Conservation (phyloP, 2,113 vertebrate species). For the Aptenodytes patagonicus region DNA sequence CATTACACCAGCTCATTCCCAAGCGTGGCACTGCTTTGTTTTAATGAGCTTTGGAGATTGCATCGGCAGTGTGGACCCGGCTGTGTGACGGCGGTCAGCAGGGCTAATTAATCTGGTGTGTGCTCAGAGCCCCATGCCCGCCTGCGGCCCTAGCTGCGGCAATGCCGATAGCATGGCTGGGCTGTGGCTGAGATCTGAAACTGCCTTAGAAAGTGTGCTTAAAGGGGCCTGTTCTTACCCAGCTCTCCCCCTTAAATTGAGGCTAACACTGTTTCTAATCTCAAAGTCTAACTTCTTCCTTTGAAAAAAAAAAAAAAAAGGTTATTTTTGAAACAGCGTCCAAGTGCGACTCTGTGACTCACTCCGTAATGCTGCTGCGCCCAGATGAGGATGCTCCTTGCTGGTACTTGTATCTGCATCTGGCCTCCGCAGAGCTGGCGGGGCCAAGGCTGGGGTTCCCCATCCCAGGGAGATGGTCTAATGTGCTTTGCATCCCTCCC, state of each 20-base stretch:
- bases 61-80: not conserved
- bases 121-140: not conserved
- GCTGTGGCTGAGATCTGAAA: not conserved
- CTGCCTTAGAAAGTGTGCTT: not conserved
- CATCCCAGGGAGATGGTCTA: not conserved
- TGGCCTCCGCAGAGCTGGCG: not conserved
- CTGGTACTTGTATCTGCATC: not conserved
- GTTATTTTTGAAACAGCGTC: not conserved
- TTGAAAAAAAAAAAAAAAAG: not conserved
- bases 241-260: not conserved
- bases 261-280: not conserved
- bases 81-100: not conserved
- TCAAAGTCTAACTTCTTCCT: not conserved
- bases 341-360: not conserved
- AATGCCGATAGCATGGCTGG: not conserved
- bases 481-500: not conserved
- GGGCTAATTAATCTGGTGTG: constrained; percentile 26
- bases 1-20: not conserved
- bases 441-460: not conserved
- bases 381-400: not conserved
- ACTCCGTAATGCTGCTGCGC: fast-evolving
- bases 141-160: not conserved
- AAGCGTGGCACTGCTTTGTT: not conserved
- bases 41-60: constrained; percentile 33
- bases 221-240: not conserved